These are phyloP conservation scores for Conchocele bisecta DNA, from an alignment of 2,888 invertebrate genomes.

Conservation along the genomic window DNA sequence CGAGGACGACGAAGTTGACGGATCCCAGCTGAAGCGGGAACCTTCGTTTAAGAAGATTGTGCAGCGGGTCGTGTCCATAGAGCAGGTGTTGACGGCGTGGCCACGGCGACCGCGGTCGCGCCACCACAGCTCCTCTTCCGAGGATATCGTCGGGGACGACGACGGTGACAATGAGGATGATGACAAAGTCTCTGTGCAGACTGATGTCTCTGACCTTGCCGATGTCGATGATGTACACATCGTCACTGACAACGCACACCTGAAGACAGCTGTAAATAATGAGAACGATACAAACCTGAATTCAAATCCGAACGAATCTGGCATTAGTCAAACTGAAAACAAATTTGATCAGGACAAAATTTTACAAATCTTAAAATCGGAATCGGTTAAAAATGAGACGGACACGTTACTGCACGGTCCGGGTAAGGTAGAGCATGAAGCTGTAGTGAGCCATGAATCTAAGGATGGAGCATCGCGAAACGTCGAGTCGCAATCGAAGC, in stretches of 20 bases:
- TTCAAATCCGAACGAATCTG: neutral
- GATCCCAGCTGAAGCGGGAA: slow-evolving; percentile 35
- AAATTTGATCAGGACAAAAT: neutral
- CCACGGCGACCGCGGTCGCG: slow-evolving; percentile 63
- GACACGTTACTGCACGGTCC: slow-evolving; percentile 37
- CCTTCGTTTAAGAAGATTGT: slow-evolving; percentile 77
- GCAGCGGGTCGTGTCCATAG: slow-evolving; percentile 68
- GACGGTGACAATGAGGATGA: slow-evolving; percentile 16
- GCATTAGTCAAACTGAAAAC: neutral
- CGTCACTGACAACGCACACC: neutral
- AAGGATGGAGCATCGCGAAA: slow-evolving; percentile 9
- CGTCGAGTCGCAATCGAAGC: too few relatives aligned
- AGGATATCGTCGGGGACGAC: slow-evolving; percentile 62
- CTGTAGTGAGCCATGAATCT: slow-evolving; percentile 43
- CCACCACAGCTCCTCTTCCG: slow-evolving; percentile 78
- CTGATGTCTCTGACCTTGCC: slow-evolving; percentile 38
- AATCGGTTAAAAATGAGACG: slow-evolving; percentile 3
- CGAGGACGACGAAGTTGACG: neutral
- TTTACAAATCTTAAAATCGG: too few relatives aligned
- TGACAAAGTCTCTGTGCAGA: slow-evolving; percentile 41
- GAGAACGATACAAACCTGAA: neutral
- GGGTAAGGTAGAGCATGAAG: slow-evolving; percentile 47
- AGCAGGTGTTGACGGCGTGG: slow-evolving; percentile 75
- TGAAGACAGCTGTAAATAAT: neutral
- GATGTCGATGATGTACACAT: slow-evolving; percentile 4